Evolutionary conservation across 2,888 invertebrate genomes (phyloP), one percentile per base, ranked within the genome.

Genomic region (Diplolepis rosae): DNA sequence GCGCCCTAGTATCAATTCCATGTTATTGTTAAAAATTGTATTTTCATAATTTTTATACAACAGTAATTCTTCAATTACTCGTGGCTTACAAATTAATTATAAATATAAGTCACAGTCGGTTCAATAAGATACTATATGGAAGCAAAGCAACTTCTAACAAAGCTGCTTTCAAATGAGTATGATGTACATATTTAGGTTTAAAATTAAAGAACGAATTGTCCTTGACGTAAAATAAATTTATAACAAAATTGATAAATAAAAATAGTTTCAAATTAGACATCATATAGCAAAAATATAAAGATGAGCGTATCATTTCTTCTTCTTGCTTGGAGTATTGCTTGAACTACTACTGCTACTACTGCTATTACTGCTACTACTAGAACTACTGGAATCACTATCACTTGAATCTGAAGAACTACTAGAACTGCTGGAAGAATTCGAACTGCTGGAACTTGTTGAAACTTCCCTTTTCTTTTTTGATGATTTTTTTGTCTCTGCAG

Each of bases 361-460:
- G 80, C 80, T 82, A 48, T 77, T 81, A 61, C 54, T 67, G 39
- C 75, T 79, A 76, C 71, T 74, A 74, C 74, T 76, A 74, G 56
- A 68, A 78, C 80, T 74, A 67, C 73, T 77, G 22, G 79, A 77
- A 18, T 68, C 66, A 70, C 73, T 80, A 48, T 69, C 70, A 45
- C 78, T 77, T 24, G 75, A 75, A 50, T 79, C 74, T 51, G 83
- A 85, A 32, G 72, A 75, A 1, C 75, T 80, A 71, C 69, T 70
- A 5, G 74, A 82, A 13, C 70, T 71, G 18, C 61, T 77, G n/a
- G 80, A 84, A 15, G 85, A 80, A 66, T 77, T 80, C 28, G 79
- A 79, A 67, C 71, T 72, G 28, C 77, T 67, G 75, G 80, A 39
- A 81, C 74, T 75, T 9, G 78, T 61, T 69, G 56, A 39, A 28